These are phyloP conservation scores for Eonycteris spelaea DNA, from an alignment of 2,113 vertebrate genomes.

Conservation along the genomic window DNA sequence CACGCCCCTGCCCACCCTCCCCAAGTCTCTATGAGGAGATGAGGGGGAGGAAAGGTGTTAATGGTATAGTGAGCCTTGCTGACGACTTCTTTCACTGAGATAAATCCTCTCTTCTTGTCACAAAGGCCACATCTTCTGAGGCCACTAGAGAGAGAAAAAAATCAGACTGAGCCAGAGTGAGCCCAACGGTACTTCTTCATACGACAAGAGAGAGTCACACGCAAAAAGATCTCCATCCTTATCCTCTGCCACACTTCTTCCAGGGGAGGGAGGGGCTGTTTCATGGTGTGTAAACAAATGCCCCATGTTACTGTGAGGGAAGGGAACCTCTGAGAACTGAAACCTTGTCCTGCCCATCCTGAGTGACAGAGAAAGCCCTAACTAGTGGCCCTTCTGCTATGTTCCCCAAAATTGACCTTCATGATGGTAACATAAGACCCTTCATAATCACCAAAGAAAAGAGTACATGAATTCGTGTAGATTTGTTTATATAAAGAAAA, in stretches of 20 bases:
- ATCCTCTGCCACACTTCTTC: not conserved
- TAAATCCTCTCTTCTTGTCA: not conserved
- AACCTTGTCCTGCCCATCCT: not conserved
- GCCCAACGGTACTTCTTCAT: not conserved
- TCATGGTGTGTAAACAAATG: too few relatives aligned
- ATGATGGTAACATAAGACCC: not conserved
- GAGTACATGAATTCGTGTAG: not conserved
- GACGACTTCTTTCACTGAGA: not conserved
- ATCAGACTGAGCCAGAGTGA: not conserved
- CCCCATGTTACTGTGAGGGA: not conserved
- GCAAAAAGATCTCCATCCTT: not conserved
- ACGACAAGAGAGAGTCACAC: not conserved
- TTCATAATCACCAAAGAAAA: not conserved
- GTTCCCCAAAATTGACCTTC: not conserved
- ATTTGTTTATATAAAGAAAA: not conserved
- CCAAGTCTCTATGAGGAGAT: not conserved
- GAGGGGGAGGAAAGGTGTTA: not conserved
- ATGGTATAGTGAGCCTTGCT: not conserved
- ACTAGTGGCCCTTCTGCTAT: not conserved
- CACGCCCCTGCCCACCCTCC: accelerated
- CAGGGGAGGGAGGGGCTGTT: not conserved
- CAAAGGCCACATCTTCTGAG: not conserved
- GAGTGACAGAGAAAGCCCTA: not conserved
- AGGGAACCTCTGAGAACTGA: not conserved
- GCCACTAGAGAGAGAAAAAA: not conserved